phyloP scores from a whole-genome alignment of 2,888 invertebrate species.

The Synanthedon vespiformis region DNA sequence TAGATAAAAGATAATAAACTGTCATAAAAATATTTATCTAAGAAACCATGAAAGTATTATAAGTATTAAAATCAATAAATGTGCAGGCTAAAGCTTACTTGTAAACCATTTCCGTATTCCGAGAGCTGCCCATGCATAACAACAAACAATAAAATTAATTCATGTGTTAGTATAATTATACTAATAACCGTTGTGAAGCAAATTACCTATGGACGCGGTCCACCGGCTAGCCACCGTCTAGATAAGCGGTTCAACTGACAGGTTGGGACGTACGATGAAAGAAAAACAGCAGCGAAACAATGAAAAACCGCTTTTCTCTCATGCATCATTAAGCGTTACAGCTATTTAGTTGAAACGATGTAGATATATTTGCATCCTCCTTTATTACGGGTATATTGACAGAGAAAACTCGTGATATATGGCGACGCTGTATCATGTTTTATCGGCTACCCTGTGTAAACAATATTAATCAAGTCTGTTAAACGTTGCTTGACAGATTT shows the following conservation, averaged over 20 bases:
- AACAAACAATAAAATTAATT: constrained; percentile 1
- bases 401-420: constrained; percentile 4
- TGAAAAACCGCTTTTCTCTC: constrained; percentile 17
- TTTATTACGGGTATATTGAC: constrained; percentile 2
- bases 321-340: constrained; percentile 18
- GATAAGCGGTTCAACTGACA: constrained; percentile 14
- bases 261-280: constrained; percentile 10
- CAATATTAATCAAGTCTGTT: neutral
- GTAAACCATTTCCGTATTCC: no score
- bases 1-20: no score
- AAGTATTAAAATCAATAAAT: no score
- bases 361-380: constrained; percentile 4
- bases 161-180: constrained; percentile 2
- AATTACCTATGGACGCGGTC: constrained; percentile 16
- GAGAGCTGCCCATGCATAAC: no score
- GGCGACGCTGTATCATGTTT: neutral
- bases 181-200: constrained; percentile 10
- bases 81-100: no score
- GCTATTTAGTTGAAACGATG: neutral
- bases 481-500: neutral
- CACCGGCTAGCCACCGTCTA: constrained; percentile 4
- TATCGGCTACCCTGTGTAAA: neutral
- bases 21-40: no score
- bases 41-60: no score
- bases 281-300: neutral